phyloP scores from a whole-genome alignment of 2,113 vertebrate genomes.

The Cyphomyrus plagiostoma region DNA sequence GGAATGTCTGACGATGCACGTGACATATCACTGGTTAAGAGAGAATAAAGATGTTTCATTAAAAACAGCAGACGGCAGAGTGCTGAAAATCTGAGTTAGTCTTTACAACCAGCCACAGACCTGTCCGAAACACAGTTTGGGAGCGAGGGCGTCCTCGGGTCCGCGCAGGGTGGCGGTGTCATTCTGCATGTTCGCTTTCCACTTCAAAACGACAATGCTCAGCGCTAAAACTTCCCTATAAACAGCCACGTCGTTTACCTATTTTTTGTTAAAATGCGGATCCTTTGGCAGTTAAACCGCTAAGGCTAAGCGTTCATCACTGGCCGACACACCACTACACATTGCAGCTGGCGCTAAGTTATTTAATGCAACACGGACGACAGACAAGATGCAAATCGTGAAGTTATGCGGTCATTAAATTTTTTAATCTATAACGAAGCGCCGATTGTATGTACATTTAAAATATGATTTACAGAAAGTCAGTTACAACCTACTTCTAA shows the following conservation, averaged over 20 bases:
- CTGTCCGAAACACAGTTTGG: conserved; percentile 36
- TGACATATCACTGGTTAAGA: background rate
- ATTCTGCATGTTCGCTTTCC: conserved; percentile 37
- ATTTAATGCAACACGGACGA: background rate
- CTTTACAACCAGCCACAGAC: conserved; percentile 12
- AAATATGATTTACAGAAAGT: background rate
- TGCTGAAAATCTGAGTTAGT: background rate
- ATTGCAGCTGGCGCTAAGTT: background rate
- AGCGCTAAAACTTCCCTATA: background rate
- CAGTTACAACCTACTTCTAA: background rate
- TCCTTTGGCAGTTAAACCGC: background rate
- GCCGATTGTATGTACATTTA: too few relatives aligned
- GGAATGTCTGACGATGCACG: background rate
- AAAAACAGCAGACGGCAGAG: background rate
- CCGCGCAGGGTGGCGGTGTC: conserved; percentile 20
- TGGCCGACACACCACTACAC: background rate
- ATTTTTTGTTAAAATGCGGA: background rate
- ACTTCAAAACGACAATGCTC: background rate
- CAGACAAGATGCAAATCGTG: background rate
- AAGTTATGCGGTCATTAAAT: background rate
- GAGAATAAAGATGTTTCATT: background rate
- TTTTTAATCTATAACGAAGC: background rate
- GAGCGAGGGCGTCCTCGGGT: background rate
- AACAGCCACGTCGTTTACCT: background rate
- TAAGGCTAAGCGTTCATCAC: too few relatives aligned